Evolutionary conservation across 2,797 vertebrate genomes (phyloP), one percentile per base, ranked within the genome.

Genomic region (Argya squamiceps): DNA sequence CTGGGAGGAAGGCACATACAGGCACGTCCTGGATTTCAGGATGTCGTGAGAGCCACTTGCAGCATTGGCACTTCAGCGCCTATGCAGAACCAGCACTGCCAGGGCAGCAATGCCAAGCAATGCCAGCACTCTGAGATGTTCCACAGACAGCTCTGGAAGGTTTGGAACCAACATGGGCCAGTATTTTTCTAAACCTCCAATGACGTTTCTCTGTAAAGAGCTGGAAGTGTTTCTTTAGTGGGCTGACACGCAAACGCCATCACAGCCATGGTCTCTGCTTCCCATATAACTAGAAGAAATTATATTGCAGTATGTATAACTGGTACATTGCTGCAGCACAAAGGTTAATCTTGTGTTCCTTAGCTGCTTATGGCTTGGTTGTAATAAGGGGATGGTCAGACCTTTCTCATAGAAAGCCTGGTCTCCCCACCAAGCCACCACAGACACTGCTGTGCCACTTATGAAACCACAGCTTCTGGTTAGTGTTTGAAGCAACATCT

Each of bases 1-100:
- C 15, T 13, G 5, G 23, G 22, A 91, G 34, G 80, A 83, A 27
- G 37, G 50, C 53, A 50, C 1, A 1, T 4, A 13, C 37, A 59
- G 36, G 34, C 36, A 64, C 1, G 0, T 65, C 59, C 50, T 36
- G 9, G 22, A 9, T 86, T 83, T 86, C 0, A 1, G 43, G 32
- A 19, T 58, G 29, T 46, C 6, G 2, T 0, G 2, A 59, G 70
- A 88, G 63, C 49, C 39, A 14, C 26, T 49, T 68, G 46, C 55
- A 86, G 68, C 41, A 30, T 53, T 46, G 41, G 26, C 44, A 55
- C 13, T 78, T 17, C 4, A 11, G 43, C 39, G 30, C 21, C 76
- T n/a, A 1, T 22, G 41, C 5, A 68, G 16, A 71, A 59, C 46
- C 4, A 9, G 29, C 3, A 1, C 56, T 78, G 41, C 47, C 0